Evolutionary conservation across 2,113 vertebrate species (phyloP).

Genomic region (Pollachius pollachius): DNA sequence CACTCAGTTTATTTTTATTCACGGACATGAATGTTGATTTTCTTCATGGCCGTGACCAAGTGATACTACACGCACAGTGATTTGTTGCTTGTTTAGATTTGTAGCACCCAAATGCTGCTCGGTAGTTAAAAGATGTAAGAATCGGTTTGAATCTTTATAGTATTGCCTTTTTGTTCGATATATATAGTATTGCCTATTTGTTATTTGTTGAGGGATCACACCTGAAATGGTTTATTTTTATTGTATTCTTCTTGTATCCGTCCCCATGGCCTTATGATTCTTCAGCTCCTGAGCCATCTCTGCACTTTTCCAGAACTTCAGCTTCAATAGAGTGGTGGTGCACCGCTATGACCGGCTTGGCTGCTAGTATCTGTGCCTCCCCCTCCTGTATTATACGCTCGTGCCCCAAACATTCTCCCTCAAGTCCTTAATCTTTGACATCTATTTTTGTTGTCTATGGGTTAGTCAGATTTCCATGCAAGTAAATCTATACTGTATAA

Average conservation of each 20-base stretch:
- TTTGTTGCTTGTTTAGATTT: slow-evolving; percentile 27
- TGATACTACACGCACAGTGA: slow-evolving; percentile 26
- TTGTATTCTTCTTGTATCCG: slow-evolving; percentile 20
- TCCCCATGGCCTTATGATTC: slow-evolving; percentile 34
- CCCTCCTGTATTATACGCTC: slow-evolving; percentile 16
- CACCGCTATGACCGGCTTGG: slow-evolving; percentile 15
- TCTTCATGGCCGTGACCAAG: no score
- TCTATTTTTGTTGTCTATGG: slow-evolving; percentile 27
- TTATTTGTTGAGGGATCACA: slow-evolving; percentile 52
- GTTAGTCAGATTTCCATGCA: slow-evolving; percentile 40
- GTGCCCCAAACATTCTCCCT: neutral
- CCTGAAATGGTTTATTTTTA: slow-evolving; percentile 29
- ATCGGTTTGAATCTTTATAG: slow-evolving; percentile 27
- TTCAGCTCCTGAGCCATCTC: slow-evolving; percentile 18
- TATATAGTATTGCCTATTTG: slow-evolving; percentile 33
- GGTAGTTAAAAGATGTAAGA: slow-evolving; percentile 26
- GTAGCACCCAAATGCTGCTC: slow-evolving; percentile 40
- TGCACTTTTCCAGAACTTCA: slow-evolving; percentile 31
- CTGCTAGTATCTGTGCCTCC: slow-evolving; percentile 11
- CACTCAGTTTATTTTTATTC: slow-evolving; percentile 31
- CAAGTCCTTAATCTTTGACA: slow-evolving; percentile 23
- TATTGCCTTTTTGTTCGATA: slow-evolving; percentile 10
- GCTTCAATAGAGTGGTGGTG: slow-evolving; percentile 24
- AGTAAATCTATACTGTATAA: slow-evolving; percentile 45
- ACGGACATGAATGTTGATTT: no score